Evolutionary conservation across 2,113 vertebrate species (phyloP), one percentile per base, ranked within the genome.

Genomic region (Camelus bactrianus): DNA sequence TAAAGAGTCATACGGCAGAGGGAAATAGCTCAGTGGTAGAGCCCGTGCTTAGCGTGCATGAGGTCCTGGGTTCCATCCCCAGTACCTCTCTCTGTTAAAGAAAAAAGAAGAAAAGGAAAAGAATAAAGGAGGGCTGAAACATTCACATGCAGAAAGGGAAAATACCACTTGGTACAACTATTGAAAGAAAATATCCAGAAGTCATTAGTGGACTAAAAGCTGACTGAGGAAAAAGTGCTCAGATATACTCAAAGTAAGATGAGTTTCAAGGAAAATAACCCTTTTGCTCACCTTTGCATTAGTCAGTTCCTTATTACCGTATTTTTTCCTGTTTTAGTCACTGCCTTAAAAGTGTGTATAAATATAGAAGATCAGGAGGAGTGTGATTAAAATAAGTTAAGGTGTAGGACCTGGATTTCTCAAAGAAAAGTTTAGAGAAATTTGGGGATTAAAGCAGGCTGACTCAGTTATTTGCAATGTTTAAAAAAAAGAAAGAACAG

Each of bases 331-430:
- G 20, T 86, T 93, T 93, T 91, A 96, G 95, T 96, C 94, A 79
- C 52, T 88, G 56, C 89, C 93, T 88, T 82, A 69, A 90, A 87
- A 80, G 20, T 77, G 13, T 81, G 46, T 80, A 42, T 95, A 95
- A 88, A 95, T 87, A 80, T 30, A 96, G 84, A 84, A 60, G 64
- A 86, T 79, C 30, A 90, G 60, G 75, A 89, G 46, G 89, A 69
- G 52, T 94, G 65, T 75, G 73, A 91, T 95, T 89, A 91, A 96
- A 95, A 90, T 96, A 97, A 96, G 48, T 89, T 93, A 70, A 73
- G 69, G 60, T 96, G 73, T 87, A 86, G 76, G 50, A 35, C 50
- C 35, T 75, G 76, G 35, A 4, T 64, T 95, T 93, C 5, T 81
- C 38, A 90, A 94, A 93, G 80, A 64, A 83, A 94, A 92, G 86